Base-by-base conservation (phyloP, 2,113 vertebrate species). In the Phodopus roborovskii region DNA sequence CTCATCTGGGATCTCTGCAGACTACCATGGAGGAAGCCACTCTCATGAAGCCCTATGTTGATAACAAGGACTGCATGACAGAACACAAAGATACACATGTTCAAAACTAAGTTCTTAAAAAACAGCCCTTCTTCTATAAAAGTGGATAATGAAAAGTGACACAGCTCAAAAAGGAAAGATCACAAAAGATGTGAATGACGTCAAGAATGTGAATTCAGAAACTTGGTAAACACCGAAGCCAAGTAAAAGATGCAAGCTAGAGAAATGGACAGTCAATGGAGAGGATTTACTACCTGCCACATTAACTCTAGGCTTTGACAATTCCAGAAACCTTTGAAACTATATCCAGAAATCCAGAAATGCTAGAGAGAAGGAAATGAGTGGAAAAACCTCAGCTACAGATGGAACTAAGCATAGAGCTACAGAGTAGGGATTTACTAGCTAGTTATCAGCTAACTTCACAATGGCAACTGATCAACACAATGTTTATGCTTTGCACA, bases 181-280 rank as follows among this genome's bases (percentile, higher is more conserved):
- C 48, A 99, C 99, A 1, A 99, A 99, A 98, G 99, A 99, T 0
- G 99, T 99, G 91, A 99, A 99, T 97, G 99, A 99, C 96, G 99
- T 91, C 99, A 99, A 97, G 99, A 99, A 97, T 99, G 99, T 58
- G 99, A 99, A 98, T 99, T 99, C 96, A 99, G 99, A 98, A 99
- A 99, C 98, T 99, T 99, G 97, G 45, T 99, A 98, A 98, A 99
- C 99, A 0, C 99, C 99, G 4, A 99, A 99, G 98, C 99, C 99
- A 50, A 99, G 99, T 53, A 99, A 99, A 97, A 98, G 99, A 92
- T 99, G 99, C 98, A 99, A 99, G 96, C 99, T 99, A 96, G 99
- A 99, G 97, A 99, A 99, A 98, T 99, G 99, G 98, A 99, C 99
- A 97, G 99, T 99, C 97, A 99, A 99, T 26, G 99, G 99, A 26